These are phyloP conservation scores for Conomelus anceps DNA, from an alignment of 2,888 invertebrate species.

Conservation along the genomic window DNA sequence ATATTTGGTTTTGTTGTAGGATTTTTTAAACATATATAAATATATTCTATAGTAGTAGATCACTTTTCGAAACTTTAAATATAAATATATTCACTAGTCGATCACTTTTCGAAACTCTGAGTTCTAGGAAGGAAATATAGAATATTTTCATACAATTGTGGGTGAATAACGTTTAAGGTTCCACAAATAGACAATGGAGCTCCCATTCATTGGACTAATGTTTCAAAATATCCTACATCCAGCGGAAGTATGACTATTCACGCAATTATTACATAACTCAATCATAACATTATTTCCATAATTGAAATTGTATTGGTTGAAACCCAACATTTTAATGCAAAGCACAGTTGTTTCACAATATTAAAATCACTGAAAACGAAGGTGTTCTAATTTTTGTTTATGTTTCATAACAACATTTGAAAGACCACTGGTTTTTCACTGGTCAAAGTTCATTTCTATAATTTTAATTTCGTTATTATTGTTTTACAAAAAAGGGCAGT, in stretches of 20 bases:
- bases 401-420: background rate
- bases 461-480: background rate
- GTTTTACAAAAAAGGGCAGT: background rate
- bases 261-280: background rate
- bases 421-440: background rate
- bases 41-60: no score
- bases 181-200: background rate
- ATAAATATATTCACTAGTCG: no score
- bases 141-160: no score
- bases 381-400: background rate
- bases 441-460: background rate
- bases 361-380: background rate
- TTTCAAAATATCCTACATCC: background rate
- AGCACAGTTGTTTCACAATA: background rate
- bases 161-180: no score
- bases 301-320: background rate
- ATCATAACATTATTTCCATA: background rate
- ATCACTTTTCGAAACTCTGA: no score
- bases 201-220: background rate
- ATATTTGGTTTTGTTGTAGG: no score
- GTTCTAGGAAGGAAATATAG: no score
- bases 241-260: background rate
- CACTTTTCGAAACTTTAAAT: no score
- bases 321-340: background rate
- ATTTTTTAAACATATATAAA: no score